A percentile compares a stretch with the other conserved stretches of the same genome.
Evolutionary conservation across 2,797 vertebrate genomes (phyloP).

Genomic region (Trematomus bernacchii): DNA sequence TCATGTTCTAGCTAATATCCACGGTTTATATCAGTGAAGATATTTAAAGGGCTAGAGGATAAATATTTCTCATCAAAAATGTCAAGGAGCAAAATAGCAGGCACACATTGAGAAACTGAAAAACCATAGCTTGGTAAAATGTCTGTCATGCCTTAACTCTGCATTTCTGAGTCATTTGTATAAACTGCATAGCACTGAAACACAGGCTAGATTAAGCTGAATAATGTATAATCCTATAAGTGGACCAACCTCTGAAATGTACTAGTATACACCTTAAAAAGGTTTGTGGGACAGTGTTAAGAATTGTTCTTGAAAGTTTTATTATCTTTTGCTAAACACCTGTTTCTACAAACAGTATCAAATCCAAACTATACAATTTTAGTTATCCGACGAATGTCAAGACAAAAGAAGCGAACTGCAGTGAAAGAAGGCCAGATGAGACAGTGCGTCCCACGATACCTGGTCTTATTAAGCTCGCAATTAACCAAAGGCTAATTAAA

Average conservation of each 20-base stretch:
- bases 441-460: conserved; percentile 65
- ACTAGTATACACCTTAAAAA: not conserved
- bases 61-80: conserved; percentile 5
- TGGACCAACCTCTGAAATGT: not conserved
- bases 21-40: not conserved
- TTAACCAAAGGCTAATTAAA: conserved; percentile 84
- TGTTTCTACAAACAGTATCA: not conserved
- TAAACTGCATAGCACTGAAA: not conserved
- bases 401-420: conserved; percentile 23
- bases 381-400: conserved; percentile 47
- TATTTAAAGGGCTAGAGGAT: not conserved
- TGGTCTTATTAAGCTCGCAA: conserved; percentile 80
- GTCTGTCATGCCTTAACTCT: not conserved
- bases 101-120: not conserved
- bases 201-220: not conserved
- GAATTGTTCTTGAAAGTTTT: not conserved
- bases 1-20: not conserved
- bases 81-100: not conserved
- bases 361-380: conserved; percentile 10
- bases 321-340: not conserved
- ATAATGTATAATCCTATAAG: not conserved
- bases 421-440: conserved; percentile 49
- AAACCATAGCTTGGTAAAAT: not conserved
- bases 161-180: not conserved
- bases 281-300: not conserved